Evolutionary conservation across 2,113 vertebrate species (phyloP).

Genomic region (Eudyptes chrysolophus): DNA sequence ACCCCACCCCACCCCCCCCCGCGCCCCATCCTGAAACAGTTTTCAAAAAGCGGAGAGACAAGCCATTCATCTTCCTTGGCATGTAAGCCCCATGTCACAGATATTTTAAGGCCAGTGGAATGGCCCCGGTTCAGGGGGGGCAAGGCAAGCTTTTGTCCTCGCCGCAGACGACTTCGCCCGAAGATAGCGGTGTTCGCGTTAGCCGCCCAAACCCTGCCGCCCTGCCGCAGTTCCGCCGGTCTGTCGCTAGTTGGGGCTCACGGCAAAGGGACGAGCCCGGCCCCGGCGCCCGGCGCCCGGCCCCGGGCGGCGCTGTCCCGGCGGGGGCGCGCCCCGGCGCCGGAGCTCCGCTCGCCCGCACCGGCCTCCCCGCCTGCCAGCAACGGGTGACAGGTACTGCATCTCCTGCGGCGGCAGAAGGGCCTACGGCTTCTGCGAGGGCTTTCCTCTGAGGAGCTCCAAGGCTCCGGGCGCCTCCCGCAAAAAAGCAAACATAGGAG

Average conservation of each 20-base stretch:
- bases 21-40: neutral
- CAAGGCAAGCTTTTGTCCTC: neutral
- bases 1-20: too few species aligned
- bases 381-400: neutral
- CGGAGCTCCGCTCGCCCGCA: neutral
- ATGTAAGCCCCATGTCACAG: accelerated
- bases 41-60: neutral
- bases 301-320: neutral
- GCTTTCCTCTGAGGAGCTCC: neutral
- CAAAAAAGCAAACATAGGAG: accelerated
- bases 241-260: slow-evolving; percentile 72
- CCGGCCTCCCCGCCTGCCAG: neutral
- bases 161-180: accelerated
- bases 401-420: accelerated
- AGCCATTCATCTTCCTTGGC: neutral
- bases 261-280: slow-evolving; percentile 18
- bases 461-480: accelerated
- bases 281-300: neutral
- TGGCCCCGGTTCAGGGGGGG: neutral
- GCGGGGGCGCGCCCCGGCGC: neutral
- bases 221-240: neutral
- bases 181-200: accelerated
- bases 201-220: accelerated
- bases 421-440: accelerated
- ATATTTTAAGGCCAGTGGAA: neutral